These are phyloP conservation scores for Hydrolagus affinis DNA, from an alignment of 2,113 vertebrate species.

Conservation along the genomic window DNA sequence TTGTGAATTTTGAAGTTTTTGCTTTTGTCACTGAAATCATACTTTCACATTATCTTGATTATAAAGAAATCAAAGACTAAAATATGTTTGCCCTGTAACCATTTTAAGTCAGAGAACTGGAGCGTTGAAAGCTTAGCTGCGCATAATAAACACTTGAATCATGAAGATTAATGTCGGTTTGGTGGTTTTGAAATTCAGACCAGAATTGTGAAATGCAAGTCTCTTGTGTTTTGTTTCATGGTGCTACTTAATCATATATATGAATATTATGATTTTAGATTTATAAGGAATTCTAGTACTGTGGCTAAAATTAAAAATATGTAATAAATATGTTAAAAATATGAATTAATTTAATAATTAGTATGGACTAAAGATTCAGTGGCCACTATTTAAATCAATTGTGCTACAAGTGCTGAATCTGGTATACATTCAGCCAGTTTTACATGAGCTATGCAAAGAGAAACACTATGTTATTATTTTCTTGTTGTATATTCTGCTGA, in stretches of 20 bases:
- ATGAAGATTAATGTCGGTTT: background rate
- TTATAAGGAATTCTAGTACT: background rate
- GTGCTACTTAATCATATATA: background rate
- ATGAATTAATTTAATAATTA: too few relatives aligned
- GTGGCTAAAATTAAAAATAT: background rate
- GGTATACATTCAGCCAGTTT: background rate
- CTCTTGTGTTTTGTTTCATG: background rate
- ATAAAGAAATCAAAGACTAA: background rate
- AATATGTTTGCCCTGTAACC: background rate
- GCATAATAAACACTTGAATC: constrained; percentile 18
- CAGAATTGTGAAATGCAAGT: background rate
- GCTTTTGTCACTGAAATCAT: background rate
- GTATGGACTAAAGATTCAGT: background rate
- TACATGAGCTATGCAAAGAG: too few relatives aligned
- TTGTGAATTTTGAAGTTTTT: background rate
- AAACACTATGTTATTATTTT: background rate
- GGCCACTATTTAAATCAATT: background rate
- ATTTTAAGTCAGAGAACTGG: constrained; percentile 13
- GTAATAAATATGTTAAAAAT: background rate
- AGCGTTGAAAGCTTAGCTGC: background rate
- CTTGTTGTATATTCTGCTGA: background rate
- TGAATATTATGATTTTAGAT: background rate
- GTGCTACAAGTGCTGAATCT: background rate
- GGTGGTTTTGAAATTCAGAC: background rate
- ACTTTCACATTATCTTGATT: background rate